Percentiles rank a stretch among this genome's conserved stretches.
These are phyloP conservation scores for Scomber colias DNA, from an alignment of 2,113 vertebrate genomes.

Conservation along the genomic window DNA sequence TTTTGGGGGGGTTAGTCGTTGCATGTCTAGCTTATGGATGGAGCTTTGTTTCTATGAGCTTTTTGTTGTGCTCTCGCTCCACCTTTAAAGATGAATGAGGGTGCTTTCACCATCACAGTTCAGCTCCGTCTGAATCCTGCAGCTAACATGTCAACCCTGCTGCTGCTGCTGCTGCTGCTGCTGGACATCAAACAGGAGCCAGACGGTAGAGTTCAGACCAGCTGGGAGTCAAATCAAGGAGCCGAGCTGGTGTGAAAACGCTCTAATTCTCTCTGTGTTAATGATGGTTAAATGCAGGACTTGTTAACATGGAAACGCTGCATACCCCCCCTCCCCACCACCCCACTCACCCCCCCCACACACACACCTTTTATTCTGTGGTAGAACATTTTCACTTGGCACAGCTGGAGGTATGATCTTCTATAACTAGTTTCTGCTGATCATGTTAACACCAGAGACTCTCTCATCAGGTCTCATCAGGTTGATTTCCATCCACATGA, in stretches of 20 bases:
- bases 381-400: slow-evolving; percentile 41
- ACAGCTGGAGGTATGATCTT: not conserved
- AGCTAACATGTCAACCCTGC: no score
- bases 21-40: slow-evolving; percentile 13
- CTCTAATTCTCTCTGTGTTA: not conserved
- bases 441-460: no score
- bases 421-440: not conserved
- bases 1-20: not conserved
- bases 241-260: not conserved
- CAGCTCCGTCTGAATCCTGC: not conserved
- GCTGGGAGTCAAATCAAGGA: not conserved
- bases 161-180: no score
- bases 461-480: no score
- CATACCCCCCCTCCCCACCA: not conserved
- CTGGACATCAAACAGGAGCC: no score
- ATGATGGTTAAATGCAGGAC: not conserved
- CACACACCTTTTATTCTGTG: slow-evolving; percentile 9
- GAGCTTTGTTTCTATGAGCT: slow-evolving; percentile 1
- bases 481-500: no score
- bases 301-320: not conserved
- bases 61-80: not conserved
- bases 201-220: not conserved
- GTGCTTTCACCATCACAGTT: not conserved
- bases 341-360: not conserved
- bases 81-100: slow-evolving; percentile 2